Conservation (phyloP, 2,888 invertebrate genomes). For the Stenoptilia bipunctidactyla region DNA sequence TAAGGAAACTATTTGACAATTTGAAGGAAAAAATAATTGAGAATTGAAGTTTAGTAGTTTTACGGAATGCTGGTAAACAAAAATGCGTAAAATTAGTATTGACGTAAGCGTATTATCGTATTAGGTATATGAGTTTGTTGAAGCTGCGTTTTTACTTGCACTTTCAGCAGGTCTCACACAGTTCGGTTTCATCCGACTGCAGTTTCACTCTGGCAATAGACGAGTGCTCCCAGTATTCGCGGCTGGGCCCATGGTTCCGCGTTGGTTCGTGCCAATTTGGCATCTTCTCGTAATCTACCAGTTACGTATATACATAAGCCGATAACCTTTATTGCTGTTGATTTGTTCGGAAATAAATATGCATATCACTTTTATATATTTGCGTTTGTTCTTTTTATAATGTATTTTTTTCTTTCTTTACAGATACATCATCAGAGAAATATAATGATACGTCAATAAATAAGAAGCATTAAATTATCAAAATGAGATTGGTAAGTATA, state of each 20-base stretch:
- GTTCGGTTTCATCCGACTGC: too few relatives aligned
- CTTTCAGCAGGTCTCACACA: too few relatives aligned
- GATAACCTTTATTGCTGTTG: too few relatives aligned
- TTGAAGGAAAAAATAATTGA: background rate
- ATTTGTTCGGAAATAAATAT: too few relatives aligned
- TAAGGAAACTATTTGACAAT: too few relatives aligned
- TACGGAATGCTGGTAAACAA: too few relatives aligned
- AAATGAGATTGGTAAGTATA: constrained; percentile 59
- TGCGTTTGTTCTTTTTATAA: constrained; percentile 4
- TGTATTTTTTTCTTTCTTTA: constrained; percentile 22
- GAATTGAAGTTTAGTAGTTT: constrained; percentile 6
- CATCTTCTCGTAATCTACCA: background rate
- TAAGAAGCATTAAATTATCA: constrained; percentile 25
- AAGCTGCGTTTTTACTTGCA: too few relatives aligned
- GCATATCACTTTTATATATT: too few relatives aligned
- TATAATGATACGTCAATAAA: constrained; percentile 30
- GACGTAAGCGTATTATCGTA: too few relatives aligned
- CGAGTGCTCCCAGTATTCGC: background rate
- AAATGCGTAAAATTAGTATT: too few relatives aligned
- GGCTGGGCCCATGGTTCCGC: background rate
- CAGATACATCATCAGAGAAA: constrained; percentile 40
- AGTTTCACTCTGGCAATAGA: too few relatives aligned
- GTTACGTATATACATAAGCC: background rate
- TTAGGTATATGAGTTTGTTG: too few relatives aligned
- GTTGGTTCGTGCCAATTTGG: background rate